These are phyloP conservation scores for Megathymus violae DNA, from an alignment of 1,140 invertebrate species.

Conservation along the genomic window DNA sequence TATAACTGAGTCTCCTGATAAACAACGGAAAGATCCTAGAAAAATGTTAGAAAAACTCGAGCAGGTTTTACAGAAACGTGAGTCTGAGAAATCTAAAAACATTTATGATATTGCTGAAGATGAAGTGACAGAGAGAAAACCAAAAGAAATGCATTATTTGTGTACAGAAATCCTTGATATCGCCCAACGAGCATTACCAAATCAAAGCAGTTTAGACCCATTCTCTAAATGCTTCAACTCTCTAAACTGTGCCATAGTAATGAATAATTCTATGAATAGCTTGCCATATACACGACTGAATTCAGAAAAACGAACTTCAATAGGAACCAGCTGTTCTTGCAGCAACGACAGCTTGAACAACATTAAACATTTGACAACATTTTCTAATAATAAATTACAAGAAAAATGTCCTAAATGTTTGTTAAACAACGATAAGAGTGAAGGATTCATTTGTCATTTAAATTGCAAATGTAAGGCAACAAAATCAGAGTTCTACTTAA, in stretches of 20 bases:
- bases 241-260: slow-evolving; percentile 80
- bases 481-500: slow-evolving; percentile 64
- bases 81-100: slow-evolving; percentile 59
- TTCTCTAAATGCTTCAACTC: slow-evolving; percentile 83
- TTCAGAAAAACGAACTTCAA: slow-evolving; percentile 43
- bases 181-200: slow-evolving; percentile 59
- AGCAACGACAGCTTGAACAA: slow-evolving; percentile 50
- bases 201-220: slow-evolving; percentile 55
- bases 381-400: slow-evolving; percentile 12
- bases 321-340: slow-evolving; percentile 49
- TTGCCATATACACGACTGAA: slow-evolving; percentile 73
- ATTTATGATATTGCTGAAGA: slow-evolving; percentile 59
- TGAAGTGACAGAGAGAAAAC: slow-evolving; percentile 49
- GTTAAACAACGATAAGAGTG: slow-evolving; percentile 51
- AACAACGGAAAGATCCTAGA: slow-evolving; percentile 79
- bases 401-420: slow-evolving; percentile 67
- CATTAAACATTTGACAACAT: slow-evolving; percentile 45
- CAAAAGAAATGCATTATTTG: slow-evolving; percentile 80
- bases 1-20: slow-evolving; percentile 53
- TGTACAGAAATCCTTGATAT: slow-evolving; percentile 79
- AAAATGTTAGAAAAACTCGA: slow-evolving; percentile 86
- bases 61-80: slow-evolving; percentile 82
- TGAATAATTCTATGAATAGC: slow-evolving; percentile 65
- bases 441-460: slow-evolving; percentile 75
- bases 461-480: slow-evolving; percentile 63